A percentile compares a stretch with the other conserved stretches of the same genome.
Conservation (phyloP, 2,113 vertebrate species). For the Salvelinus alpinus region DNA sequence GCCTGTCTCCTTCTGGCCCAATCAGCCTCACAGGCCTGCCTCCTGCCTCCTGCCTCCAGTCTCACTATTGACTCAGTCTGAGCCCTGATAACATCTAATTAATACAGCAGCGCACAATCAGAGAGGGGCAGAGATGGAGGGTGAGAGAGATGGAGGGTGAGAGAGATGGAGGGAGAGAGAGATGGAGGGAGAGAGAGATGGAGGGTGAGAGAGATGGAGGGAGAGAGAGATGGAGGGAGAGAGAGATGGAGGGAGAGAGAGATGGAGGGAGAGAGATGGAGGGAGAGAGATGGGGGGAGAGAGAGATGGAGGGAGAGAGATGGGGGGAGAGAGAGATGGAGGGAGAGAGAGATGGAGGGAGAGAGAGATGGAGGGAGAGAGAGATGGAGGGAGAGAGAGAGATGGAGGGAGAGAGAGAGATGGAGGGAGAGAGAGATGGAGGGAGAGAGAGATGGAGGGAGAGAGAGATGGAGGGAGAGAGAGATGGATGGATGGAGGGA, state of each 20-base stretch:
- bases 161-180: not conserved
- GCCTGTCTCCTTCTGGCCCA: slow-evolving; percentile 38
- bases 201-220: no score
- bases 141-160: not conserved
- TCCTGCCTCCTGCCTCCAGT: slow-evolving; percentile 42
- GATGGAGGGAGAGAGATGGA: not conserved
- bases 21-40: slow-evolving; percentile 52
- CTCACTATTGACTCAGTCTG: slow-evolving; percentile 56
- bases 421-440: slow-evolving; percentile 7
- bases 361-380: no score
- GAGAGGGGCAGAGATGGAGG: slow-evolving; percentile 25
- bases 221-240: slow-evolving; percentile 26
- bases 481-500: not conserved
- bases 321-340: not conserved
- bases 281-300: not conserved
- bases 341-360: no score
- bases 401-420: not conserved
- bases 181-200: not conserved
- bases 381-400: not conserved
- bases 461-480: slow-evolving; percentile 24
- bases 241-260: not conserved
- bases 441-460: no score
- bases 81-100: slow-evolving; percentile 61
- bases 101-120: slow-evolving; percentile 54
- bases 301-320: no score